Evolutionary conservation across 2,113 vertebrate genomes (phyloP).

Genomic region (Bombycilla garrulus): DNA sequence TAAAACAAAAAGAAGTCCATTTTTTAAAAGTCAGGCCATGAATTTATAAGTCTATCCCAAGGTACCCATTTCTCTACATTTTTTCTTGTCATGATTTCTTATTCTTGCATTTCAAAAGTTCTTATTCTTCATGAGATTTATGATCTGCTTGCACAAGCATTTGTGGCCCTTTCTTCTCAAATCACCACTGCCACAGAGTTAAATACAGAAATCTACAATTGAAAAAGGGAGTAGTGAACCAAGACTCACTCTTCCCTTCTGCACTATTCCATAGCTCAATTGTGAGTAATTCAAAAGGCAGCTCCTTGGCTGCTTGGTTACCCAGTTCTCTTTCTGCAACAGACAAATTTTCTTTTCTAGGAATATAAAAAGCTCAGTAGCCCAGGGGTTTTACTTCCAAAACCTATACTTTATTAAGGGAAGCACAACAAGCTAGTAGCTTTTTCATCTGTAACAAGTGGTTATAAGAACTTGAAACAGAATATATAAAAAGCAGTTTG

Average conservation of each 20-base stretch:
- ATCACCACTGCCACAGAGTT: neutral
- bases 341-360: conserved; percentile 39
- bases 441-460: conserved; percentile 31
- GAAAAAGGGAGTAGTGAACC: conserved; percentile 21
- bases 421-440: conserved; percentile 36
- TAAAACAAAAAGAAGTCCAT: neutral
- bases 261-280: conserved; percentile 14
- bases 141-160: conserved; percentile 1
- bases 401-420: conserved; percentile 39
- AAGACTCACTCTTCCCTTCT: neutral
- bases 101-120: conserved; percentile 16
- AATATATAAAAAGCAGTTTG: neutral
- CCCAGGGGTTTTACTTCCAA: conserved; percentile 37
- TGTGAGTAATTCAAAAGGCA: conserved; percentile 48
- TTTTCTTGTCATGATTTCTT: neutral
- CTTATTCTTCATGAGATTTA: neutral
- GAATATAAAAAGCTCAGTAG: conserved; percentile 44
- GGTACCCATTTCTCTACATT: neutral
- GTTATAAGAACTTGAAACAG: conserved; percentile 31
- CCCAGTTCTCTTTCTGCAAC: neutral
- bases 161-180: neutral
- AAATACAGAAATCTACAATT: conserved; percentile 6
- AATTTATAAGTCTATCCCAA: neutral
- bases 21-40: neutral
- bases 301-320: conserved; percentile 37